A percentile compares a stretch with the other conserved stretches of the same genome.
phyloP scores from a whole-genome alignment of 2,888 invertebrate genomes.

The Epinotia brunnichana region DNA sequence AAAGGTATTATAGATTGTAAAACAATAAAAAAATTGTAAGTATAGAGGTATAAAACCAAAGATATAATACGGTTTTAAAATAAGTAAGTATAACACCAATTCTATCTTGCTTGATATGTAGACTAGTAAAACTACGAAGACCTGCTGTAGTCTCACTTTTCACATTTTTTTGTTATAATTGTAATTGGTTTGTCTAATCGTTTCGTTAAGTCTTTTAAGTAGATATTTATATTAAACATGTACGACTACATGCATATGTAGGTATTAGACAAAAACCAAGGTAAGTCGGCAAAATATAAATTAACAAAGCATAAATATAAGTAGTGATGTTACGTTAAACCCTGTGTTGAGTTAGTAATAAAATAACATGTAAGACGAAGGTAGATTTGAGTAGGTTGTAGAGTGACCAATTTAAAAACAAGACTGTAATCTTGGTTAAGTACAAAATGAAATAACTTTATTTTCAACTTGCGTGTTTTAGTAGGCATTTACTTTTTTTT shows the following conservation, averaged over 20 bases:
- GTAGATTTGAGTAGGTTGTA: conserved; percentile 48
- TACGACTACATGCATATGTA: neutral
- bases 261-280: neutral
- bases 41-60: conserved; percentile 39
- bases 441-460: conserved; percentile 65
- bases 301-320: conserved; percentile 17
- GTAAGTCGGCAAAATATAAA: neutral
- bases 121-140: neutral
- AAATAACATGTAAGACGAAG: conserved; percentile 45
- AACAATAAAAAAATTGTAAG: conserved; percentile 9
- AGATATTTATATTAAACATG: conserved; percentile 10
- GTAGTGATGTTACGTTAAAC: conserved; percentile 41
- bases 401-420: conserved; percentile 77
- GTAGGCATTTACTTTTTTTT: conserved; percentile 44
- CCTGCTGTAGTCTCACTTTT: neutral
- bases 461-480: conserved; percentile 44
- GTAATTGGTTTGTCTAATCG: conserved; percentile 4
- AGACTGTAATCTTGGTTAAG: conserved; percentile 78
- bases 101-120: neutral
- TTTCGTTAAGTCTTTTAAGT: conserved; percentile 1
- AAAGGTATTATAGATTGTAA: conserved; percentile 19
- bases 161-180: neutral
- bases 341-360: conserved; percentile 47
- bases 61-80: conserved; percentile 29
- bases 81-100: conserved; percentile 10